phyloP scores from a whole-genome alignment of 2,113 vertebrate species.

The Ammodytes dubius region DNA sequence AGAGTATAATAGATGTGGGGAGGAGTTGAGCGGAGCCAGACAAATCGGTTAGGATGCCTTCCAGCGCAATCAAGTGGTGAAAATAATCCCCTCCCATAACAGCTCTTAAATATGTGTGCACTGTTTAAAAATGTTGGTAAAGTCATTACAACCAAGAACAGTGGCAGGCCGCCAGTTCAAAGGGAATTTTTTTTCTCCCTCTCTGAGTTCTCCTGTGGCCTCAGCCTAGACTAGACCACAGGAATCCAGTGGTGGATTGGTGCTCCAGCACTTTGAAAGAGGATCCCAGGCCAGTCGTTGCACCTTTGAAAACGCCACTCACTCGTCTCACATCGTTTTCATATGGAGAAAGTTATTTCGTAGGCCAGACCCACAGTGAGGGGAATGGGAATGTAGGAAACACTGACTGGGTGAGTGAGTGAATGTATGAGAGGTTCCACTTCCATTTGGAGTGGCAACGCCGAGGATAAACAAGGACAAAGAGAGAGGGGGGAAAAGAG shows the following conservation, averaged over 20 bases:
- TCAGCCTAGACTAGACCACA: slow-evolving; percentile 79
- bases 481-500: slow-evolving; percentile 9
- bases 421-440: slow-evolving; percentile 58
- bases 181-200: slow-evolving; percentile 77
- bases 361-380: slow-evolving; percentile 47
- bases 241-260: slow-evolving; percentile 80
- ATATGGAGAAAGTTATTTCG: slow-evolving; percentile 76
- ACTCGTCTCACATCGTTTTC: slow-evolving; percentile 67
- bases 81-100: slow-evolving; percentile 59
- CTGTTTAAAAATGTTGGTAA: slow-evolving; percentile 78
- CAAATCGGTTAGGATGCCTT: slow-evolving; percentile 52
- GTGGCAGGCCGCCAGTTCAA: slow-evolving; percentile 82
- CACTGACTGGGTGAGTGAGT: slow-evolving; percentile 32
- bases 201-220: slow-evolving; percentile 79
- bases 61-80: slow-evolving; percentile 60
- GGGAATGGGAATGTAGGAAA: slow-evolving; percentile 50
- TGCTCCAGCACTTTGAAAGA: slow-evolving; percentile 78
- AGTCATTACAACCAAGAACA: slow-evolving; percentile 79
- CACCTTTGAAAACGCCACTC: slow-evolving; percentile 77
- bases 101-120: slow-evolving; percentile 64
- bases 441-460: slow-evolving; percentile 55
- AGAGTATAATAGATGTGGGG: not conserved
- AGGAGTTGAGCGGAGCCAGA: slow-evolving; percentile 51
- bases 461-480: slow-evolving; percentile 42
- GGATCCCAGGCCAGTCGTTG: slow-evolving; percentile 65